These are phyloP conservation scores for Lophius americanus DNA, from an alignment of 2,797 vertebrate genomes.

Conservation along the genomic window DNA sequence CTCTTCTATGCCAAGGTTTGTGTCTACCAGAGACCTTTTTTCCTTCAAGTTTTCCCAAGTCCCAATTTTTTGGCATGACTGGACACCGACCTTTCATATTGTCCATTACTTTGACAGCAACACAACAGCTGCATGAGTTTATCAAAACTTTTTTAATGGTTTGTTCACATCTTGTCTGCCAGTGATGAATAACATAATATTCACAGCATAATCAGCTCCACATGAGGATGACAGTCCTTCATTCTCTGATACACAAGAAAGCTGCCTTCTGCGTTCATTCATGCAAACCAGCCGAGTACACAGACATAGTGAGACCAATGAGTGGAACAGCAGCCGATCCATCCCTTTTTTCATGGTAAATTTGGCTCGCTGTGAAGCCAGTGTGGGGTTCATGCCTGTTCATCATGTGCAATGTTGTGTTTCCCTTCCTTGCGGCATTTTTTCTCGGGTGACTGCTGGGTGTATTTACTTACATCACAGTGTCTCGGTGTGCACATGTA, in stretches of 20 bases:
- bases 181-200: constrained; percentile 5
- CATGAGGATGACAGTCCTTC: constrained; percentile 8
- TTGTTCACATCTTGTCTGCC: not conserved
- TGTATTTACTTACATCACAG: constrained; percentile 63
- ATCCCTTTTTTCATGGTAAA: constrained; percentile 68
- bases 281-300: constrained; percentile 17
- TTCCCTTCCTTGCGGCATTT: constrained; percentile 38
- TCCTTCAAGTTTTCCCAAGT: no score
- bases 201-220: constrained; percentile 1
- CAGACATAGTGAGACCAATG: constrained; percentile 30
- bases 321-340: constrained; percentile 62
- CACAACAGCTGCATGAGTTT: no score
- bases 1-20: no score
- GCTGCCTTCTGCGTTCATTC: not conserved
- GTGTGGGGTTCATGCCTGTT: constrained; percentile 28
- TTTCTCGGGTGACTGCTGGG: constrained; percentile 51
- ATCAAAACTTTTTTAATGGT: no score
- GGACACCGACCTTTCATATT: no score
- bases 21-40: no score
- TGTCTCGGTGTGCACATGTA: constrained; percentile 65
- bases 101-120: no score
- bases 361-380: constrained; percentile 44
- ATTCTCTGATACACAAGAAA: constrained; percentile 6
- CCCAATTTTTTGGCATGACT: no score
- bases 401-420: constrained; percentile 39